Evolutionary conservation across 2,797 vertebrate genomes (phyloP).

Genomic region (Luscinia luscinia): DNA sequence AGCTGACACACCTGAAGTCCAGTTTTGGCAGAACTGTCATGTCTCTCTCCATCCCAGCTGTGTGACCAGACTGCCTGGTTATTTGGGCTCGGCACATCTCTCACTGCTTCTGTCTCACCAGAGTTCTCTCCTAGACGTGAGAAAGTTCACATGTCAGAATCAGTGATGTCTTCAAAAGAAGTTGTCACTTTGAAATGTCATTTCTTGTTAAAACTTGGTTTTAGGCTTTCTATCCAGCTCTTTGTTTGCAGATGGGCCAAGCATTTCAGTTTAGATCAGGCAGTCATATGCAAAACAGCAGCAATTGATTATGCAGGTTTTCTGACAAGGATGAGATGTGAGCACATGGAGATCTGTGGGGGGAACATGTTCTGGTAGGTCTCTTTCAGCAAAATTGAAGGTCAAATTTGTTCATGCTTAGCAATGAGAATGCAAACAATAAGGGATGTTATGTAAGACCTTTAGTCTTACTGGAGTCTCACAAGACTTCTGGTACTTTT

Average conservation of each 20-base stretch:
- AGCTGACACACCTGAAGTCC: neutral
- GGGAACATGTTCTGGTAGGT: neutral
- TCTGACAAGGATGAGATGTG: neutral
- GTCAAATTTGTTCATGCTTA: neutral
- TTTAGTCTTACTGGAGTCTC: neutral
- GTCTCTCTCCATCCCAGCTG: neutral
- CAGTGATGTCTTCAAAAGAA: neutral
- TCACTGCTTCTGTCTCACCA: neutral
- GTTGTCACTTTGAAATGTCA: neutral
- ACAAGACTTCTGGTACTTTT: neutral
- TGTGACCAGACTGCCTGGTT: neutral
- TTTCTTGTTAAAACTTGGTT: neutral
- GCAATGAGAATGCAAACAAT: neutral
- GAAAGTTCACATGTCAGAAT: neutral
- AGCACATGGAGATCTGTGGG: neutral
- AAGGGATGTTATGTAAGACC: neutral
- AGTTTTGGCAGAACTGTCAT: neutral
- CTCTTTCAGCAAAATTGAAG: neutral
- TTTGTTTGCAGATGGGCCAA: neutral
- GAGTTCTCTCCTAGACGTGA: neutral
- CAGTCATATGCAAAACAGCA: neutral
- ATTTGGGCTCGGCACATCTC: rapidly evolving
- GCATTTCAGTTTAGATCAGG: neutral
- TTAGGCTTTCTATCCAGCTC: neutral
- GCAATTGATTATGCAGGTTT: neutral